Evolutionary conservation across 2,797 vertebrate genomes (phyloP).

Genomic region (Myiothlypis coronata): DNA sequence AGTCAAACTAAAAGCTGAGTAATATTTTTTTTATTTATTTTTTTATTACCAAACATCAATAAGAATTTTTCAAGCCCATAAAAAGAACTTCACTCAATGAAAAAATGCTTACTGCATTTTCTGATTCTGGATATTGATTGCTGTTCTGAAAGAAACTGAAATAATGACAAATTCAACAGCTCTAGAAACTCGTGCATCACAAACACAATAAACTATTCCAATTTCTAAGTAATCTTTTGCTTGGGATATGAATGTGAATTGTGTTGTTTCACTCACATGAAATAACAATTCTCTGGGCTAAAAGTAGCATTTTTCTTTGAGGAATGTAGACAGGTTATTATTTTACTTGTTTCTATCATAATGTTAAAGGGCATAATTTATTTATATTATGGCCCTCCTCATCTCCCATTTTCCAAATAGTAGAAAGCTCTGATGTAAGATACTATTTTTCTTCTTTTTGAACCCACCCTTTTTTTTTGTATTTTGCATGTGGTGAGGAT

Average conservation of each 20-base stretch:
- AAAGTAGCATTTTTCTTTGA: neutral
- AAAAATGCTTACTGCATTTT: neutral
- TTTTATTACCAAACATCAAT: neutral
- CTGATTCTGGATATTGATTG: neutral
- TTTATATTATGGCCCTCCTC: neutral
- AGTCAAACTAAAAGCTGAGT: neutral
- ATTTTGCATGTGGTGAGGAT: neutral
- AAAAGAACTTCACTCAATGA: neutral
- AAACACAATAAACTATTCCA: neutral
- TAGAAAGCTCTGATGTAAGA: neutral
- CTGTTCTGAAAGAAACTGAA: neutral
- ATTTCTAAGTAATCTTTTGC: neutral
- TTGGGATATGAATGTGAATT: neutral
- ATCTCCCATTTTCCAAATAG: neutral
- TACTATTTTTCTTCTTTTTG: neutral
- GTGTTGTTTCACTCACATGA: neutral
- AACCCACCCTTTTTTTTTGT: accelerated
- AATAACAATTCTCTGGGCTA: neutral
- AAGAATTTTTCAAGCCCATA: neutral
- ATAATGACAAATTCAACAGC: neutral
- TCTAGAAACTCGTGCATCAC: neutral
- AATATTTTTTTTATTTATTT: neutral
- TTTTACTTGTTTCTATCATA: neutral
- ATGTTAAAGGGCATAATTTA: neutral
- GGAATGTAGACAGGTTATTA: neutral